These are phyloP conservation scores for Rhabdornis inornatus DNA, from an alignment of 2,113 vertebrate species.

Conservation along the genomic window DNA sequence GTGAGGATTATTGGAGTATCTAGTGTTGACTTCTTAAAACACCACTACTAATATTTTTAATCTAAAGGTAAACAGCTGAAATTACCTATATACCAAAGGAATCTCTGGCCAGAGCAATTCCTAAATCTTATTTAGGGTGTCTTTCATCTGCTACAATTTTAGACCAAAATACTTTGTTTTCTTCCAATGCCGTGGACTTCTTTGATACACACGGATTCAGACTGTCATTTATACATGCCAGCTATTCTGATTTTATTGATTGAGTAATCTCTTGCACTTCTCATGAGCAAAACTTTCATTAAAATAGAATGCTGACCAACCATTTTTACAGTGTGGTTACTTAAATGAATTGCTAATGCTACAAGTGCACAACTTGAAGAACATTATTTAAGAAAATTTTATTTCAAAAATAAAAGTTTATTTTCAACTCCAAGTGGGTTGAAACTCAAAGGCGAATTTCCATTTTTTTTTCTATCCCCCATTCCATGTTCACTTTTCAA, in stretches of 20 bases:
- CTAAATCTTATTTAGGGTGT: not conserved
- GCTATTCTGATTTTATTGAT: not conserved
- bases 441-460: not conserved
- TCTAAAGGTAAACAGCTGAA: not conserved
- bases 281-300: not conserved
- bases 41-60: not conserved
- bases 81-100: not conserved
- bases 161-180: not conserved
- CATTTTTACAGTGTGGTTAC: not conserved
- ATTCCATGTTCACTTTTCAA: not conserved
- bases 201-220: not conserved
- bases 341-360: not conserved
- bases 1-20: not conserved
- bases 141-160: not conserved
- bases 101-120: not conserved
- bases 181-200: not conserved
- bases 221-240: not conserved
- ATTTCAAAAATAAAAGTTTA: not conserved
- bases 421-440: not conserved
- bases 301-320: not conserved
- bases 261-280: not conserved
- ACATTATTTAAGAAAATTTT: not conserved
- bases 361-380: not conserved
- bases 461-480: not conserved
- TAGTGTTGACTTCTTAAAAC: not conserved